These are phyloP conservation scores for Aegithalos caudatus DNA, from an alignment of 2,113 vertebrate genomes.

Conservation along the genomic window DNA sequence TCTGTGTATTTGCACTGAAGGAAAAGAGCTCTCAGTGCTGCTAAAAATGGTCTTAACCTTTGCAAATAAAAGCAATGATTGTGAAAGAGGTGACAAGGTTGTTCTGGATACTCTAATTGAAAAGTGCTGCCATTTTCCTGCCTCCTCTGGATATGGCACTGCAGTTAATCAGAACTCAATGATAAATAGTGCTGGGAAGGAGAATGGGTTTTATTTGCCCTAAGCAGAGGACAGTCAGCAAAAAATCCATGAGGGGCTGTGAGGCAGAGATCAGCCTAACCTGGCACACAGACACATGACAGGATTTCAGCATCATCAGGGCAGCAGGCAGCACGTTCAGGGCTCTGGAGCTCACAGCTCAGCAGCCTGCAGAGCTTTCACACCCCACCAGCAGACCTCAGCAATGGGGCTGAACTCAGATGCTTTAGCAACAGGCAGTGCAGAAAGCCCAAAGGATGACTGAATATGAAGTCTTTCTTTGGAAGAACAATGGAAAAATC, in stretches of 20 bases:
- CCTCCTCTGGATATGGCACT: background rate
- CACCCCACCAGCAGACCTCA: background rate
- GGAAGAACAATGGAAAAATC: conserved; percentile 15
- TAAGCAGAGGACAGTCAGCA: background rate
- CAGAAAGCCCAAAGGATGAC: background rate
- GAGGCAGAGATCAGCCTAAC: background rate
- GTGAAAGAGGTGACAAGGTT: conserved; percentile 10
- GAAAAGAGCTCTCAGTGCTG: background rate
- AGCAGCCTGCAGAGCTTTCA: background rate
- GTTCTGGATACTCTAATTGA: background rate
- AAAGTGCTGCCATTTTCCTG: background rate
- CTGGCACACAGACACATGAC: background rate
- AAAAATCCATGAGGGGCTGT: background rate
- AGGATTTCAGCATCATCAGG: background rate
- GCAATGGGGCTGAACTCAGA: background rate
- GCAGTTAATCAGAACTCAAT: background rate
- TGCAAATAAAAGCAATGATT: conserved; percentile 14
- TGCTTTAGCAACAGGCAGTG: background rate
- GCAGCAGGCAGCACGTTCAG: background rate
- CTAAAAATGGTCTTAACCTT: conserved; percentile 27
- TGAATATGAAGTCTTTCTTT: background rate
- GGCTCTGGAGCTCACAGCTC: background rate
- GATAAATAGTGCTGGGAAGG: background rate
- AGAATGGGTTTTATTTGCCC: background rate
- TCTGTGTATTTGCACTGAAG: background rate